A percentile compares a stretch with the other conserved stretches of the same genome.
Conservation (phyloP, 1,140 invertebrate species). For the Drosophila kikkawai region DNA sequence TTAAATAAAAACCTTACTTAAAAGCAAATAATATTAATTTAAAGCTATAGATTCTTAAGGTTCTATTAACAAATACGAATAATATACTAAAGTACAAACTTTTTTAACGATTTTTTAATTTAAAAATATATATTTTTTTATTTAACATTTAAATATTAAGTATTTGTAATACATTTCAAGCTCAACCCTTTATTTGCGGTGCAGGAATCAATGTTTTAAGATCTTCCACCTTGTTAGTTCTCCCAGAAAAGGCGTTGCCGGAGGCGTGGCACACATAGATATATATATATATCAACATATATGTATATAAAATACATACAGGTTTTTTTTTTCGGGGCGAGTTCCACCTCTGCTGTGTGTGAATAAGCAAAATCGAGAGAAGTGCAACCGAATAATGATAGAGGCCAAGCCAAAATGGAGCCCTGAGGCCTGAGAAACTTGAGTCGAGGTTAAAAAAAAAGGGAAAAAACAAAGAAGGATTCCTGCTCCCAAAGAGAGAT, state of each 20-base stretch:
- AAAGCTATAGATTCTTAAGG: not conserved
- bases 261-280: slow-evolving; percentile 20
- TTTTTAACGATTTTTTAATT: not conserved
- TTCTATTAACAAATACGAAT: not conserved
- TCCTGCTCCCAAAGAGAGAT: not conserved
- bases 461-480: not conserved
- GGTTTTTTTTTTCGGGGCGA: not conserved
- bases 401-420: slow-evolving; percentile 61
- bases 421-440: slow-evolving; percentile 60
- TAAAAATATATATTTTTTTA: not conserved
- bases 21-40: not conserved
- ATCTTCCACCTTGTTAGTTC: slow-evolving; percentile 32
- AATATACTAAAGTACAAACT: not conserved
- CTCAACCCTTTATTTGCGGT: not conserved
- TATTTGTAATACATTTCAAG: not conserved
- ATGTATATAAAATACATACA: slow-evolving; percentile 25
- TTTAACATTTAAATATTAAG: not conserved
- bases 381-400: slow-evolving; percentile 84
- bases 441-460: not conserved
- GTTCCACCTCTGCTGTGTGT: slow-evolving; percentile 19
- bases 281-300: not conserved
- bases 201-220: not conserved
- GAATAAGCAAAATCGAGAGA: slow-evolving; percentile 62
- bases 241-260: slow-evolving; percentile 22
- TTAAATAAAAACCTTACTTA: no score